These are phyloP conservation scores for Nipponacmea schrenckii DNA, from an alignment of 2,888 invertebrate species.

Conservation along the genomic window DNA sequence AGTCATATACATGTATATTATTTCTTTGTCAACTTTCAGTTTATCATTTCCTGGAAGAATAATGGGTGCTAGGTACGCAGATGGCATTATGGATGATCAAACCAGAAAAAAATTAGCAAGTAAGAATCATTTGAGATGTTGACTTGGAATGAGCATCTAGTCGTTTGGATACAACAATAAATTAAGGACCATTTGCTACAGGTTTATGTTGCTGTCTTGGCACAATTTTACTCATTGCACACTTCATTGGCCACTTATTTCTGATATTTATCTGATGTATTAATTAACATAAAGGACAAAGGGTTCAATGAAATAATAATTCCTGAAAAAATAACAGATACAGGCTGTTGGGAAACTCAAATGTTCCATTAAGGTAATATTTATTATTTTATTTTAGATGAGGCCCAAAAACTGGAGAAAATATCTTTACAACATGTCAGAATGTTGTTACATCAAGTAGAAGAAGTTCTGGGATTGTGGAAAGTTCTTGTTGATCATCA, in stretches of 20 bases:
- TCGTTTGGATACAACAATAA: background rate
- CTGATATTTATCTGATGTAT: no score
- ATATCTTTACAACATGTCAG: slow-evolving; percentile 66
- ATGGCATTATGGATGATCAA: slow-evolving; percentile 57
- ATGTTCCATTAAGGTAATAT: no score
- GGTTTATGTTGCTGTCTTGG: background rate
- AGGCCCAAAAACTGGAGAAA: slow-evolving; percentile 67
- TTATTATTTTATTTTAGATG: slow-evolving; percentile 55
- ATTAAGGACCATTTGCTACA: no score
- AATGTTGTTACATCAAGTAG: slow-evolving; percentile 75
- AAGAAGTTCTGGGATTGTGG: slow-evolving; percentile 93
- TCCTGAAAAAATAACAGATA: no score
- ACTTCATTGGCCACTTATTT: no score
- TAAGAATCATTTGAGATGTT: slow-evolving; percentile 26
- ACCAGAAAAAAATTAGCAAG: slow-evolving; percentile 59
- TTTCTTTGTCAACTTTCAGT: no score
- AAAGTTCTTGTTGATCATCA: slow-evolving; percentile 92
- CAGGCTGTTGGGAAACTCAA: no score
- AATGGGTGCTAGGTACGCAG: slow-evolving; percentile 27
- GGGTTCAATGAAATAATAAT: no score
- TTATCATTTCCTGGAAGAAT: slow-evolving; percentile 39
- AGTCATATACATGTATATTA: no score
- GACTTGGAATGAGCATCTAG: no score
- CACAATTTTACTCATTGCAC: no score
- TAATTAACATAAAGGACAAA: no score